Base-by-base conservation (phyloP, 2,888 invertebrate species). In the Philonicus albiceps region DNA sequence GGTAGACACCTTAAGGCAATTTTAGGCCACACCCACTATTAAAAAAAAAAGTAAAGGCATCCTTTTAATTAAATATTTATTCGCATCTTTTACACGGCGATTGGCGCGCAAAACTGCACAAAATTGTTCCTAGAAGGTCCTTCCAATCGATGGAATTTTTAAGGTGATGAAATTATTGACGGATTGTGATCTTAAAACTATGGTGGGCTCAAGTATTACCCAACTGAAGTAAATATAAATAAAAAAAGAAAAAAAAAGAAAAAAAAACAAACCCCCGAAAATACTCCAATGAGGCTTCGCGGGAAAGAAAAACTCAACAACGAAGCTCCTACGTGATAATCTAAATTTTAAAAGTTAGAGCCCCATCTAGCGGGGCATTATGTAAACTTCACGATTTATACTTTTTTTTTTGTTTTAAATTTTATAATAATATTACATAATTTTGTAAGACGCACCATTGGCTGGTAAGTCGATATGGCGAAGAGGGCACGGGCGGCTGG, bases 1-100 rank as follows among this genome's bases (percentile, higher is more conserved):
- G 92, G 90, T 92, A 92, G 90, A 90, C 85, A 87, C 55, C 49
- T 22, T 16, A 49, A 19, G 40, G 22, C n/a, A 40, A 49, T 27
- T 22, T 34, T 83, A 83, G 6, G 16, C 37, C 8, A 37, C 7
- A 64, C 37, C 22, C 40, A 72, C 40, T 31, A 13, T 37, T n/a
- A n/a, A n/a, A n/a, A n/a, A n/a, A 7, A 64, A 11, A 6, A 22
- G 8, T 19, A 64, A 43, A 43, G 16, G 80, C 49, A 30, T 74
- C 27, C 31, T 37, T 49, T 53, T 80, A 43, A 43, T 16, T 37
- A 37, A 43, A 3, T 43, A 74, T 85, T 73, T 64, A 72, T 64
- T 72, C 19, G 34, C 34, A 84, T 22, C 27, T 43, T 64, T 64
- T 64, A 37, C 64, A 64, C 22, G 64, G 27, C 49, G 49, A 49